Base-by-base conservation (phyloP, 2,888 invertebrate species). In the Eilema caniola region DNA sequence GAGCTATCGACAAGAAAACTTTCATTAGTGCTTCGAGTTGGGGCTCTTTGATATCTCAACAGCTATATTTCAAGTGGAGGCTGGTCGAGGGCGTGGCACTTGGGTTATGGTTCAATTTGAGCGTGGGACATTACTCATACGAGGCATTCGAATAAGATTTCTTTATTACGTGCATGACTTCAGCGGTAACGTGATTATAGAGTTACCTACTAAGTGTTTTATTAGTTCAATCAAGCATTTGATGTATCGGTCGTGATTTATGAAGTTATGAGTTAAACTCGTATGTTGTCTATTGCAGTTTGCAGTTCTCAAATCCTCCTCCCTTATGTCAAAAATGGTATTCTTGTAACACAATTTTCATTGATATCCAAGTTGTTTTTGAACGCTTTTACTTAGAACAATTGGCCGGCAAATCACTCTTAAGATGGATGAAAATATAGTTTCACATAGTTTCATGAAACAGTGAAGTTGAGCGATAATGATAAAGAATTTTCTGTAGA, bases 71-170 rank as follows among this genome's bases (percentile, higher is more conserved):
- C 47, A 57, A 24, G 11, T 28, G 56, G 12, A 28, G 64, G 56
- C 23, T 37, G 33, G 57, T 56, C 37, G 10, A n/a, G 24, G 66
- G 66, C 66, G 66, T 66, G 60, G 66, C 28, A 24, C n/a, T 1
- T 1, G 60, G 60, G 61, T 67, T 67, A 67, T 25, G 47, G 67
- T 61, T 61, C 47, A 67, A 67, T 67, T 61, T 53, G 47, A n/a
- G 16, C 31, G 67, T 67, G 67, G 47, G 67, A 61, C 47, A 23
- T 56, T 41, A 37, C 1, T 23, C n/a, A 62, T 24, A 37, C 16
- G 23, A 41, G 33, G 23, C 11, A n/a, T 41, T 33, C n/a, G 53
- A n/a, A 53, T 53, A 53, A 47, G 7, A 3, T 47, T 47, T 20
- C 20, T 47, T 47, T 47, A 47, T 5, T 5, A 20, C 47, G 47